Percentiles rank a stretch among this genome's conserved stretches.
These are phyloP conservation scores for Eupleurogrammus muticus DNA, from an alignment of 2,797 vertebrate species.

Conservation along the genomic window DNA sequence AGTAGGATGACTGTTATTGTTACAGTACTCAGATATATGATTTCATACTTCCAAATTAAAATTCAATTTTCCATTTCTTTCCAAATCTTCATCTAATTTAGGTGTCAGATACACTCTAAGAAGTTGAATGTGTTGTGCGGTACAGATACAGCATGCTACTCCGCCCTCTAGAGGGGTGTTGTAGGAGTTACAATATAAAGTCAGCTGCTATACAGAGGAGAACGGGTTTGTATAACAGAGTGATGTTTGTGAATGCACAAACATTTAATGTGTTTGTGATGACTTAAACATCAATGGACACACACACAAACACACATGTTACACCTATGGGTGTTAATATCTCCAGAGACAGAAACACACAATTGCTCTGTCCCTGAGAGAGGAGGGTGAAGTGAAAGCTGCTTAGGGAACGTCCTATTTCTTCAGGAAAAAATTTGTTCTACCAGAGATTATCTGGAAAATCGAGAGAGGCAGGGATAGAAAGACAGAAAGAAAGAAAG, in stretches of 20 bases:
- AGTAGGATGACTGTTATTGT: background rate
- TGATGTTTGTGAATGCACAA: background rate
- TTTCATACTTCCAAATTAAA: background rate
- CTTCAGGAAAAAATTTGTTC: constrained; percentile 7
- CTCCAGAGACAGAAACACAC: background rate
- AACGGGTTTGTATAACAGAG: background rate
- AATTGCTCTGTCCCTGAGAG: background rate
- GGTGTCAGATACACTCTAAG: background rate
- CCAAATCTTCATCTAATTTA: background rate
- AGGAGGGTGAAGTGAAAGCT: constrained; percentile 5
- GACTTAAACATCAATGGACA: background rate
- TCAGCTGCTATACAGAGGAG: background rate
- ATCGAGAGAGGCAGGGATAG: background rate
- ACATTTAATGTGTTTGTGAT: background rate
- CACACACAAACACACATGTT: background rate
- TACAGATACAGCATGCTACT: constrained; percentile 15
- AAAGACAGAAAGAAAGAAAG: constrained; percentile 1
- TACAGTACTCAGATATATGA: background rate
- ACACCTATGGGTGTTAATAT: constrained; percentile 2
- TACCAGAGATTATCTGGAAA: constrained; percentile 25
- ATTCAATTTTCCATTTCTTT: background rate
- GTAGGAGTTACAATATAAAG: constrained; percentile 22
- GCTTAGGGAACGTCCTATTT: background rate
- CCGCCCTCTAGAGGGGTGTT: constrained; percentile 56
- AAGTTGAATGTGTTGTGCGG: background rate